A percentile compares a stretch with the other conserved stretches of the same genome.
Evolutionary conservation across 2,888 invertebrate genomes (phyloP).

Genomic region (Epirrhoe alternata): DNA sequence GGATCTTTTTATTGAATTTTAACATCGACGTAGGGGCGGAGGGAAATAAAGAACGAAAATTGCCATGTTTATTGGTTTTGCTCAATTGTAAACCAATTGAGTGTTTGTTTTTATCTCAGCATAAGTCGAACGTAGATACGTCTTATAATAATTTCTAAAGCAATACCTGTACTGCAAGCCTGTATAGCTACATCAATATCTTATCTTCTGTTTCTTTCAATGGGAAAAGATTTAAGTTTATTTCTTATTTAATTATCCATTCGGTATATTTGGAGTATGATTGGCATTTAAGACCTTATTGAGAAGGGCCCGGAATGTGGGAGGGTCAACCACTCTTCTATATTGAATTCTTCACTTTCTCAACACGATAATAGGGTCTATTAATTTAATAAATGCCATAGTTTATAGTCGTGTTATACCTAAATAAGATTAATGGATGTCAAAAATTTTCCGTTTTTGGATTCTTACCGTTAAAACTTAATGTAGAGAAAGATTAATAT

Average conservation of each 20-base stretch:
- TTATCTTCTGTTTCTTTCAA: neutral
- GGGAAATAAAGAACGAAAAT: constrained; percentile 42
- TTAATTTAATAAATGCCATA: constrained; percentile 34
- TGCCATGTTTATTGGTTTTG: constrained; percentile 39
- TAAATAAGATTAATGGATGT: neutral
- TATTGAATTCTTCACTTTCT: constrained; percentile 60
- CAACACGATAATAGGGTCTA: constrained; percentile 41
- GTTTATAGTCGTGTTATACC: neutral
- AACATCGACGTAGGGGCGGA: constrained; percentile 47
- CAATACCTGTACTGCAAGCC: neutral
- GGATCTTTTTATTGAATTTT: constrained; percentile 52
- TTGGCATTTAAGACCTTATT: constrained; percentile 62
- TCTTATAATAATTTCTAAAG: neutral
- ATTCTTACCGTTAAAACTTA: too few species aligned
- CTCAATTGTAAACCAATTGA: constrained; percentile 33
- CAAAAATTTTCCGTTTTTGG: too few species aligned
- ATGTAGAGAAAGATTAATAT: neutral
- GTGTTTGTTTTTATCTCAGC: constrained; percentile 16
- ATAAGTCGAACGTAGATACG: neutral
- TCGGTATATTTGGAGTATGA: constrained; percentile 48
- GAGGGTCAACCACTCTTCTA: constrained; percentile 53
- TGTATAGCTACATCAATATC: too few species aligned
- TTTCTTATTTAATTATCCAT: constrained; percentile 27
- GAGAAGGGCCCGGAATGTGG: constrained; percentile 57
- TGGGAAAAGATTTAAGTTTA: constrained; percentile 3